Evolutionary conservation across 2,888 invertebrate species (phyloP).

Genomic region (Lingula anatina): DNA sequence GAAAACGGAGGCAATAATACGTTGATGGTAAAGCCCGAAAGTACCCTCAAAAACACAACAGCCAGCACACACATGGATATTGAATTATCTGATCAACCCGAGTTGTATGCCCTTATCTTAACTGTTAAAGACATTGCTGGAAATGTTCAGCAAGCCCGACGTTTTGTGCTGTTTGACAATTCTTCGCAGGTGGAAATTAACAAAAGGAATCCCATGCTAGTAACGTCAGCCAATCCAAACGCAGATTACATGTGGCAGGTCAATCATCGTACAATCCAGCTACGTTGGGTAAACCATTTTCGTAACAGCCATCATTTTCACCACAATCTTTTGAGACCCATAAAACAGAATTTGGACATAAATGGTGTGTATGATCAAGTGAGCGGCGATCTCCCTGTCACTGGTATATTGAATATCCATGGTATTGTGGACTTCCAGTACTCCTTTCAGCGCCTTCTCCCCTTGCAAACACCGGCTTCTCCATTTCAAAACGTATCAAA

Average conservation of each 20-base stretch:
- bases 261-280: not conserved
- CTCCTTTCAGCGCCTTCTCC: too few species aligned
- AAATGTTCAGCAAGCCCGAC: not conserved
- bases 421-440: not conserved
- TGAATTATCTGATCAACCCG: constrained; percentile 3
- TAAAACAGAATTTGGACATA: not conserved
- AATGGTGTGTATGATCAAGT: not conserved
- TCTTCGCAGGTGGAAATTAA: not conserved
- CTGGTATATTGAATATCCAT: not conserved
- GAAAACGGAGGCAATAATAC: not conserved
- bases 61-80: not conserved
- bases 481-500: too few species aligned
- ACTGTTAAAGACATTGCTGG: not conserved
- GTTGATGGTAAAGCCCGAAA: not conserved
- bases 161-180: not conserved
- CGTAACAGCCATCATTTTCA: not conserved
- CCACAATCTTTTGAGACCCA: not conserved
- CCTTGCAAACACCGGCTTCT: too few species aligned
- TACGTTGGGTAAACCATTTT: not conserved
- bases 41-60: not conserved
- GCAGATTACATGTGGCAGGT: not conserved
- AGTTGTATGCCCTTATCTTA: constrained; percentile 12
- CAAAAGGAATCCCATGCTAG: not conserved
- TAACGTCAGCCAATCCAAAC: not conserved
- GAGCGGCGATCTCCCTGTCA: not conserved